A percentile compares a stretch with the other conserved stretches of the same genome.
phyloP scores from a whole-genome alignment of 1,140 invertebrate species.

The Gyrodactylus bullatarudis region DNA sequence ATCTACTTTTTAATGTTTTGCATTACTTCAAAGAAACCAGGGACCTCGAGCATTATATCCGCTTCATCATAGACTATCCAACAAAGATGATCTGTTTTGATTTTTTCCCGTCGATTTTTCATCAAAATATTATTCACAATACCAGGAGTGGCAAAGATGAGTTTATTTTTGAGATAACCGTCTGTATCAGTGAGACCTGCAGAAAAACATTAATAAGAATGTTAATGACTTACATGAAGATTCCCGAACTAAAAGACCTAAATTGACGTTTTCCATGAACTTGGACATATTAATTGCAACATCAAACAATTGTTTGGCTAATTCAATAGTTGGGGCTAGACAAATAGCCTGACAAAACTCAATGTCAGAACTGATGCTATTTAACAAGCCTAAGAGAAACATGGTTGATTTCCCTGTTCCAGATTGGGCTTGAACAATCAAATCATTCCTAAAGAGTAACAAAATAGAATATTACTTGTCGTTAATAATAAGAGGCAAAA shows the following conservation, averaged over 20 bases:
- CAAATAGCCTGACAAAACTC: slow-evolving; percentile 38
- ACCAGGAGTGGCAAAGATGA: background rate
- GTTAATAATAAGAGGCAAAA: slow-evolving; percentile 58
- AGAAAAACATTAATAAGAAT: no score
- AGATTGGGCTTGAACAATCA: slow-evolving; percentile 93
- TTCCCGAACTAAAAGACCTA: background rate
- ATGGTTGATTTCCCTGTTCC: slow-evolving; percentile 96
- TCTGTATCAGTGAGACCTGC: no score
- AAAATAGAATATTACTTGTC: slow-evolving; percentile 34
- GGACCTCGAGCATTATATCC: background rate
- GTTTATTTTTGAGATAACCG: background rate
- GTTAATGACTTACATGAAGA: background rate
- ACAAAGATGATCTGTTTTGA: background rate
- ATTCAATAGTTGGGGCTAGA: slow-evolving; percentile 75
- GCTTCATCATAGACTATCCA: background rate
- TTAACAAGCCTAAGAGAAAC: slow-evolving; percentile 84
- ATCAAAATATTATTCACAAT: background rate
- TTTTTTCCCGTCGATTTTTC: background rate
- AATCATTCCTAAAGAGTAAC: slow-evolving; percentile 30
- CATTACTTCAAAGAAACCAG: background rate
- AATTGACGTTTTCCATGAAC: slow-evolving; percentile 50
- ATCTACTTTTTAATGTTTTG: background rate
- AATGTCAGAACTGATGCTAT: slow-evolving; percentile 40
- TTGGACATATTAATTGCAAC: slow-evolving; percentile 63
- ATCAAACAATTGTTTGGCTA: slow-evolving; percentile 50